Conservation (phyloP, 2,888 invertebrate species). For the Synanthedon myopaeformis region DNA sequence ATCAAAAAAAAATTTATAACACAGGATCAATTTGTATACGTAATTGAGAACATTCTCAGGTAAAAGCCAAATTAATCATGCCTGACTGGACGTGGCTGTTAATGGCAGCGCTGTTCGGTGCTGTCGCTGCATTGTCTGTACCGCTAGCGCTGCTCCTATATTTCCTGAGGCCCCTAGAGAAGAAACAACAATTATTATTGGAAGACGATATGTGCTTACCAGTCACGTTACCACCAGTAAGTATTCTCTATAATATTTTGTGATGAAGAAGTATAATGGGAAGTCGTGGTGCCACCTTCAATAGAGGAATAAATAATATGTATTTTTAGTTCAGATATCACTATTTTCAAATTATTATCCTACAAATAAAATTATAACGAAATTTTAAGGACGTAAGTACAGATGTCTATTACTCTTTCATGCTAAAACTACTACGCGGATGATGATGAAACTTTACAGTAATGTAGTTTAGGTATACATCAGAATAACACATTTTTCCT, state of each 20-base stretch:
- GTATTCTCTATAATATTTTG: constrained; percentile 7
- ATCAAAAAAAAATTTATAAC: neutral
- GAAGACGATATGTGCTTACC: constrained; percentile 34
- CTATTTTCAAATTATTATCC: no score
- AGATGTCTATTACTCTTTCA: no score
- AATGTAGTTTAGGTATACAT: no score
- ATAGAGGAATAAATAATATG: no score
- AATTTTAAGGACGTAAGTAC: no score
- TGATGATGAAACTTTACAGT: no score
- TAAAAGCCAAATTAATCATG: constrained; percentile 26
- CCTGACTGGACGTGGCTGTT: constrained; percentile 62
- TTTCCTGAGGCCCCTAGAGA: constrained; percentile 46
- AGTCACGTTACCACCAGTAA: constrained; percentile 51
- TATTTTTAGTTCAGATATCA: no score
- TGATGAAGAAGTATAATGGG: no score
- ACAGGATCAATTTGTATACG: neutral
- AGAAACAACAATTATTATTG: constrained; percentile 23
- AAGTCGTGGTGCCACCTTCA: no score
- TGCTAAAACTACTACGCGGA: no score
- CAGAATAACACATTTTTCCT: no score
- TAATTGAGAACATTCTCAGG: neutral
- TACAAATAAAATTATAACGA: no score
- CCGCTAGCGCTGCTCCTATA: constrained; percentile 46
- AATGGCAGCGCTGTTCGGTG: constrained; percentile 49
- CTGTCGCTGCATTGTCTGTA: constrained; percentile 41